Evolutionary conservation across 2,797 vertebrate species (phyloP).

Genomic region (Danio jaintianensis): DNA sequence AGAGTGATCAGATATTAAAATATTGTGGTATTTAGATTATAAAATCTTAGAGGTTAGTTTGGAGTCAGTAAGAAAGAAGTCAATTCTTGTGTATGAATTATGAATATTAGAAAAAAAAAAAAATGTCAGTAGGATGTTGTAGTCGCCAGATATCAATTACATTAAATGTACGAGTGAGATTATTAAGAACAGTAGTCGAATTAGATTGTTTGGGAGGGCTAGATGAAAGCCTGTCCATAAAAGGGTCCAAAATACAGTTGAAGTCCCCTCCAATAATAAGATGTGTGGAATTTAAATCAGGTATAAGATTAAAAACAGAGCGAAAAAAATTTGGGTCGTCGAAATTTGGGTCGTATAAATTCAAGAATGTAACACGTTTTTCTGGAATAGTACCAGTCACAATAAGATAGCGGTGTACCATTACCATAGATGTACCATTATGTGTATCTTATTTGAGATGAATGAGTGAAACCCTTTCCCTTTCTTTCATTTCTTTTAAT

Average conservation of each 20-base stretch:
- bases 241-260: background rate
- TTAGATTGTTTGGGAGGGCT: background rate
- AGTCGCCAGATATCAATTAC: background rate
- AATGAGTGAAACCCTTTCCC: too few species aligned
- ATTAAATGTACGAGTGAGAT: background rate
- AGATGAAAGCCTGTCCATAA: background rate
- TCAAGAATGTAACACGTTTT: background rate
- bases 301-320: background rate
- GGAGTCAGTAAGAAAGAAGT: background rate
- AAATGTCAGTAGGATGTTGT: background rate
- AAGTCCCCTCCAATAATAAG: background rate
- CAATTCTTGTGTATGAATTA: background rate
- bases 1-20: constrained; percentile 7
- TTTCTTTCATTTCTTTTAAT: too few species aligned
- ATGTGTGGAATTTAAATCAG: background rate
- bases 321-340: background rate
- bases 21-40: background rate
- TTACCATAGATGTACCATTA: too few species aligned
- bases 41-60: background rate
- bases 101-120: background rate
- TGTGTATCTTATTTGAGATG: too few species aligned
- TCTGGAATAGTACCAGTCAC: background rate
- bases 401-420: background rate
- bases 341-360: background rate
- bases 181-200: background rate